Evolutionary conservation across 2,113 vertebrate species (phyloP).

Genomic region (Heterotilapia buettikoferi): DNA sequence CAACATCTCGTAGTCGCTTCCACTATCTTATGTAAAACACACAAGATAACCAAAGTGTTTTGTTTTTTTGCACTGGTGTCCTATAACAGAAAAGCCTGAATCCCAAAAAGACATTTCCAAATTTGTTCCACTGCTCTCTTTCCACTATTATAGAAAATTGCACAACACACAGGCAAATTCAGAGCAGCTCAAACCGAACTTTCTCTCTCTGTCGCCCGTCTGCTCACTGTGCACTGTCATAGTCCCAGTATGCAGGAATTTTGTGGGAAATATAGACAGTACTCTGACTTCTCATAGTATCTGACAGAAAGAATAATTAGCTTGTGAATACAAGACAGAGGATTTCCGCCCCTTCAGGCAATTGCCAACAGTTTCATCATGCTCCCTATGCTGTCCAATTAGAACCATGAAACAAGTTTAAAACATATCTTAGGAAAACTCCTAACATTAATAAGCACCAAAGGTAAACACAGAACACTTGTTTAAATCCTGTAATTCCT

Average conservation of each 20-base stretch:
- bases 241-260: not conserved
- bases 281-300: not conserved
- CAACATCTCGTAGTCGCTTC: not conserved
- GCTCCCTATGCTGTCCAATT: not conserved
- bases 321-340: not conserved
- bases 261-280: not conserved
- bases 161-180: not conserved
- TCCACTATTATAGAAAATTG: not conserved
- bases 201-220: not conserved
- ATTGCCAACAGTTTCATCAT: constrained; percentile 47
- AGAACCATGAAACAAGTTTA: not conserved
- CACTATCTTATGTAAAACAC: not conserved
- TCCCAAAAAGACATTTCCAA: not conserved
- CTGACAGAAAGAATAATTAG: not conserved
- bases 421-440: not conserved
- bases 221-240: not conserved
- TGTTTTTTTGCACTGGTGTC: not conserved
- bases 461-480: not conserved
- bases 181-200: not conserved
- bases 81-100: not conserved
- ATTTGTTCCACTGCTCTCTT: not conserved
- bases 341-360: not conserved
- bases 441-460: not conserved
- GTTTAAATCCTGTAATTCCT: constrained; percentile 5
- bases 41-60: not conserved